These are phyloP conservation scores for Drosophila subpulchrella DNA, from an alignment of 1,140 invertebrate species.

Conservation along the genomic window DNA sequence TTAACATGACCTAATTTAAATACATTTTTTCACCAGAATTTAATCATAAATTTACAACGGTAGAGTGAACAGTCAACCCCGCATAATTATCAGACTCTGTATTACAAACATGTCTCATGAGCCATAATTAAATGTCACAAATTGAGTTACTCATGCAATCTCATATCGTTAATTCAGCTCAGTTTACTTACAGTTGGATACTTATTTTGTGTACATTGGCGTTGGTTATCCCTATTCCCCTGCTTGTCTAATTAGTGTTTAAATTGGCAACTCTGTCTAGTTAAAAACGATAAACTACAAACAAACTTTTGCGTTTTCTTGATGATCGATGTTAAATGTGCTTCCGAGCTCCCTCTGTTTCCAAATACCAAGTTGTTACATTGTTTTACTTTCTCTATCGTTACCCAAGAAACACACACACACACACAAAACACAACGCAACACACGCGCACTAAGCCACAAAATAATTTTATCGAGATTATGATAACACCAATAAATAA, in stretches of 20 bases:
- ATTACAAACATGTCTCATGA: slow-evolving; percentile 14
- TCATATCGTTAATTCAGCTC: slow-evolving; percentile 16
- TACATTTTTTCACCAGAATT: neutral
- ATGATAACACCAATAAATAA: slow-evolving; percentile 8
- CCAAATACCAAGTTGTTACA: slow-evolving; percentile 58
- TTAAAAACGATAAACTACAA: slow-evolving; percentile 33
- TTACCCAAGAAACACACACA: slow-evolving; percentile 41
- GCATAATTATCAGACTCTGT: slow-evolving; percentile 5
- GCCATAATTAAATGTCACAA: slow-evolving; percentile 14
- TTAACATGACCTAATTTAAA: neutral
- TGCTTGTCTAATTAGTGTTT: slow-evolving; percentile 60
- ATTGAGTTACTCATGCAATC: slow-evolving; percentile 16
- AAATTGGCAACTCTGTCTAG: slow-evolving; percentile 43
- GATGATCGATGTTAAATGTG: slow-evolving; percentile 77
- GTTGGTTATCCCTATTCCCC: slow-evolving; percentile 31
- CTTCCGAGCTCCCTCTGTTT: slow-evolving; percentile 67
- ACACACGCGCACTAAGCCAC: slow-evolving; percentile 33
- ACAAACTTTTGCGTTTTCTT: slow-evolving; percentile 58
- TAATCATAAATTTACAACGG: neutral
- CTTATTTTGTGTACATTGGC: slow-evolving; percentile 64
- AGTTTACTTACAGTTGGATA: slow-evolving; percentile 25
- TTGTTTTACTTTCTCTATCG: slow-evolving; percentile 46
- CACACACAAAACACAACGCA: slow-evolving; percentile 30
- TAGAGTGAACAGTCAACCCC: neutral
- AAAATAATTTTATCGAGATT: slow-evolving; percentile 9